Percentiles rank a stretch among this genome's conserved stretches.
These are phyloP conservation scores for Lasioglossum morio DNA, from an alignment of 2,888 invertebrate species.

Conservation along the genomic window DNA sequence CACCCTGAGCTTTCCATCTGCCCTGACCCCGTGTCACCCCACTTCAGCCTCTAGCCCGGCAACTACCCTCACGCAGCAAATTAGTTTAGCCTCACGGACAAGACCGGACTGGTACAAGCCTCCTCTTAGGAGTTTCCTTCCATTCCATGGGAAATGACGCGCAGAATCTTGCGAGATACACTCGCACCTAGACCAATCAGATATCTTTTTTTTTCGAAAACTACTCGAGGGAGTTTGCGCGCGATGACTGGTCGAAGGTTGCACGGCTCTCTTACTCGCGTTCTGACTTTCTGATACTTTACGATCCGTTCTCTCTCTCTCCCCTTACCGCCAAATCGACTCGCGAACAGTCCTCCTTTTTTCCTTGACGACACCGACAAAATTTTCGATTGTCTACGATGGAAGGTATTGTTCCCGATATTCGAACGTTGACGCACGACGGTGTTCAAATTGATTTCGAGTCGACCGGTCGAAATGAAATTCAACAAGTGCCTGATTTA, in stretches of 20 bases:
- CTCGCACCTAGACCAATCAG: slow-evolving; percentile 39
- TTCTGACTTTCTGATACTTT: not conserved
- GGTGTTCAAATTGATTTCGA: not conserved
- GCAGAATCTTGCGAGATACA: slow-evolving; percentile 62
- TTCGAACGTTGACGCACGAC: not conserved
- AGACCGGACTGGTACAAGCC: slow-evolving; percentile 61
- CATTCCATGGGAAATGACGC: slow-evolving; percentile 67
- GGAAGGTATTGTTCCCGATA: not conserved
- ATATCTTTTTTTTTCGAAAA: slow-evolving; percentile 40
- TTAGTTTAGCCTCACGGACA: slow-evolving; percentile 77
- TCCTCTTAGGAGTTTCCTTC: slow-evolving; percentile 63
- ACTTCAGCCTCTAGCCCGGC: slow-evolving; percentile 63
- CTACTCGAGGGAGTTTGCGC: slow-evolving; percentile 45
- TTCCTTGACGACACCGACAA: not conserved
- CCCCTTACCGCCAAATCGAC: no score
- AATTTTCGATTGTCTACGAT: not conserved
- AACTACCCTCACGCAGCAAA: slow-evolving; percentile 72
- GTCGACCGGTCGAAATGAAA: not conserved
- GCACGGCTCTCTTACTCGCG: not conserved
- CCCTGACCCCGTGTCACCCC: slow-evolving; percentile 67
- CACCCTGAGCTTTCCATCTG: slow-evolving; percentile 44
- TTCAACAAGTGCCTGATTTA: slow-evolving; percentile 7
- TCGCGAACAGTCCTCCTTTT: not conserved
- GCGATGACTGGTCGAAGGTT: slow-evolving; percentile 19
- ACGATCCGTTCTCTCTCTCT: not conserved